A percentile compares a stretch with the other conserved stretches of the same genome.
phyloP scores from a whole-genome alignment of 2,888 invertebrate genomes.

The Pyrgus malvae region DNA sequence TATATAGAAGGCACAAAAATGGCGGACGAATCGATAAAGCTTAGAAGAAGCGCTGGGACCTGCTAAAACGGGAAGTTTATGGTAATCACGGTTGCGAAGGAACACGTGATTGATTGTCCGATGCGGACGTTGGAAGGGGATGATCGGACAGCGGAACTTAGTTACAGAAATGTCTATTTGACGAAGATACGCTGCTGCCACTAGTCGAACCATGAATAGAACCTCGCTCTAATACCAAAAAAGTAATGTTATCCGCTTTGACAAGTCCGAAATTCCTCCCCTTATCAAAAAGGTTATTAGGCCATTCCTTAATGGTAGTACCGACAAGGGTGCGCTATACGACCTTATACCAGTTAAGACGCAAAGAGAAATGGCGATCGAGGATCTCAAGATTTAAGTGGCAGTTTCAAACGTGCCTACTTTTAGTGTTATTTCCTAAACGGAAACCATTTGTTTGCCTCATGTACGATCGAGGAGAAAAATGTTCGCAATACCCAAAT shows the following conservation, averaged over 20 bases:
- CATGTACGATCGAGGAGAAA: slow-evolving; percentile 67
- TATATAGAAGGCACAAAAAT: slow-evolving; percentile 71
- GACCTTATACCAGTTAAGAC: slow-evolving; percentile 59
- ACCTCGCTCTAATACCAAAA: slow-evolving; percentile 21
- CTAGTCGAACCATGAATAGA: slow-evolving; percentile 7
- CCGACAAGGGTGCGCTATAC: slow-evolving; percentile 58
- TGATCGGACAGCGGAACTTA: slow-evolving; percentile 20
- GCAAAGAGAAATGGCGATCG: slow-evolving; percentile 76
- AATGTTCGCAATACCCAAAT: slow-evolving; percentile 58
- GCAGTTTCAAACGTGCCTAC: slow-evolving; percentile 80
- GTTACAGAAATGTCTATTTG: slow-evolving; percentile 26
- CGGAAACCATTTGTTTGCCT: slow-evolving; percentile 78
- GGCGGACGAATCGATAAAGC: slow-evolving; percentile 72
- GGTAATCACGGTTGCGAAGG: slow-evolving; percentile 74
- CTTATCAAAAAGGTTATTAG: slow-evolving; percentile 32
- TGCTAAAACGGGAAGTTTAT: slow-evolving; percentile 78
- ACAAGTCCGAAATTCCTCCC: slow-evolving; percentile 19
- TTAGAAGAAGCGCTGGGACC: slow-evolving; percentile 70
- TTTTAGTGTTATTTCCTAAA: slow-evolving; percentile 80
- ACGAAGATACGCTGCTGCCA: slow-evolving; percentile 19
- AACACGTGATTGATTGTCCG: slow-evolving; percentile 77
- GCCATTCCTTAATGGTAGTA: slow-evolving; percentile 58
- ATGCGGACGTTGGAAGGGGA: slow-evolving; percentile 47
- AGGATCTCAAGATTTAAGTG: slow-evolving; percentile 78
- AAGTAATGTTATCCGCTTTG: slow-evolving; percentile 19